phyloP scores from a whole-genome alignment of 2,888 invertebrate species.

The Synanthedon vespiformis region DNA sequence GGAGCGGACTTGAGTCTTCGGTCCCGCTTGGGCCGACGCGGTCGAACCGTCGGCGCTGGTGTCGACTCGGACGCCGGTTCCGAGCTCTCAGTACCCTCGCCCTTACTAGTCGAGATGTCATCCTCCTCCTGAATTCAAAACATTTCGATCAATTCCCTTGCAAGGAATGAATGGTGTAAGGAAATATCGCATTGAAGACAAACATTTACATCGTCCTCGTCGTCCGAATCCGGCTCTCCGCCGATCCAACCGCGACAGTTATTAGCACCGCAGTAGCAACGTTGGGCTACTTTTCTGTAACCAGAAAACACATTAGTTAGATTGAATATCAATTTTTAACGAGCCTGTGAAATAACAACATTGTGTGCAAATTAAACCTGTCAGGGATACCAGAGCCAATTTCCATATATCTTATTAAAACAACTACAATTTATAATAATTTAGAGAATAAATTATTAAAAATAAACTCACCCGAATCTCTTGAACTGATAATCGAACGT shows the following conservation, averaged over 20 bases:
- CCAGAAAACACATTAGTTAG: constrained; percentile 7
- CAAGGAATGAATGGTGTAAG: background rate
- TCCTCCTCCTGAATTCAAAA: constrained; percentile 40
- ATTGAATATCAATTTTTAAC: background rate
- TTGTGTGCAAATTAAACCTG: no score
- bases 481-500: constrained; percentile 99
- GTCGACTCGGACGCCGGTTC: background rate
- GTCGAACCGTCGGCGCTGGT: constrained; percentile 16
- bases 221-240: constrained; percentile 78
- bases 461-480: constrained; percentile 83
- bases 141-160: constrained; percentile 4
- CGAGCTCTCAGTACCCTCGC: constrained; percentile 17
- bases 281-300: constrained; percentile 91
- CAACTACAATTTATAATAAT: background rate
- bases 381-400: no score
- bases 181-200: background rate
- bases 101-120: constrained; percentile 40
- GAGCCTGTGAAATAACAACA: background rate
- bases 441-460: background rate
- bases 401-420: background rate
- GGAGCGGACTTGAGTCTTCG: constrained; percentile 49
- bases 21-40: constrained; percentile 43
- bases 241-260: constrained; percentile 97
- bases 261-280: constrained; percentile 91
- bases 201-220: constrained; percentile 45